phyloP scores from a whole-genome alignment of 1,140 invertebrate species.

The Procambarus clarkii region DNA sequence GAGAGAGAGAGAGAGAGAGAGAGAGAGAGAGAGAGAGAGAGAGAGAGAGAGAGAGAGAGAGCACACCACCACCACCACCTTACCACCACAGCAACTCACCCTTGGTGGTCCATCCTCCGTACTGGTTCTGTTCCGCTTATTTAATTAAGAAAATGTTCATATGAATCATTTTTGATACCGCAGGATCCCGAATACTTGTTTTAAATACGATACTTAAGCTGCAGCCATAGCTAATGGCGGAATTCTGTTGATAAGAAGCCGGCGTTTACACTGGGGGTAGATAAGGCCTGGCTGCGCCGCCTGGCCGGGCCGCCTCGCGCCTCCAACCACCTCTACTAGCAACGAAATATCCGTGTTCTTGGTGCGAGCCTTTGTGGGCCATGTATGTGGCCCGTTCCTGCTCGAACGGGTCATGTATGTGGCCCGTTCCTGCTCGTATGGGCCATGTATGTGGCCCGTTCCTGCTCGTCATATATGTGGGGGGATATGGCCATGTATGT shows the following conservation, averaged over 20 bases:
- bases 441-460: no score
- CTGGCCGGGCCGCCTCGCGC: neutral
- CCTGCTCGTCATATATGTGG: no score
- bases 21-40: neutral
- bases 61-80: neutral
- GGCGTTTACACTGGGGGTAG: neutral
- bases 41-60: neutral
- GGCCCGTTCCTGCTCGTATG: no score
- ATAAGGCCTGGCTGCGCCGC: neutral
- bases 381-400: no score
- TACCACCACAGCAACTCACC: no score
- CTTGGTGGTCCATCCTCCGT: constrained; percentile 8
- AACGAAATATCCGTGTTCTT: no score
- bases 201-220: constrained; percentile 31
- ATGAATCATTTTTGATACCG: constrained; percentile 37
- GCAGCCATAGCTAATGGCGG: constrained; percentile 22
- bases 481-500: no score
- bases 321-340: no score
- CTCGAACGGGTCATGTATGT: no score
- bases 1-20: neutral
- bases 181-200: constrained; percentile 21
- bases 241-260: constrained; percentile 27
- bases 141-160: constrained; percentile 38
- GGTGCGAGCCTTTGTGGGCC: no score
- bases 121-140: constrained; percentile 44